Evolutionary conservation across 2,888 invertebrate species (phyloP), one percentile per base, ranked within the genome.

Genomic region (Sclerodermus sp.): DNA sequence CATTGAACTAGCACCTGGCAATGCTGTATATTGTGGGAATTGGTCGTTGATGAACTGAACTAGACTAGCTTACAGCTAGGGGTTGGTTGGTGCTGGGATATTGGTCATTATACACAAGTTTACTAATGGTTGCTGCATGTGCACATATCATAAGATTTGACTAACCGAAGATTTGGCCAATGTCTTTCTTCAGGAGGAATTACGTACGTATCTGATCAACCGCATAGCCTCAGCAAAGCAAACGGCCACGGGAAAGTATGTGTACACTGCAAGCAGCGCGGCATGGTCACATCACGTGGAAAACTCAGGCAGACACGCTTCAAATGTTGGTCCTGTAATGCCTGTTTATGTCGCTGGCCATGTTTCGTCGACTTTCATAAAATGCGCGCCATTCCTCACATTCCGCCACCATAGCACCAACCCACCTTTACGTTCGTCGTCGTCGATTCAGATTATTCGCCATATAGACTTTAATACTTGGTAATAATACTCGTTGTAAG

Each of bases 201-300:
- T 67, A 70, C 75, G 65, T 77, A 75, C 75, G 69, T 75, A 70
- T 71, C 76, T 66, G 77, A 77, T 70, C 77, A 77, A 64, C 77
- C 77, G 62, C 78, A 79, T 72, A 78, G 76, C 63, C 78, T 79
- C 71, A 77, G 76, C 76, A 79, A 79, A 72, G 77, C 79, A 60
- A 76, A 77, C 69, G 75, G 78, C 62, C 79, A 79, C 67, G 79
- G 79, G 63, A 79, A 78, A 74, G 76, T 78, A 69, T 79, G 79
- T 72, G 72, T 77, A 67, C 77, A 76, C 74, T 79, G 79, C 74
- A 78, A 76, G 72, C 71, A 74, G 59, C 77, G 73, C 64, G 76
- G 78, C 62, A 71, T 77, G 66, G 71, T 76, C 57, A 79, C 79
- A 62, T 75, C 76, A 64, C 76, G 76, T 59, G 79, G 79, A 66